A percentile compares a stretch with the other conserved stretches of the same genome.
phyloP scores from a whole-genome alignment of 1,140 invertebrate species.

The Drosophila triauraria region DNA sequence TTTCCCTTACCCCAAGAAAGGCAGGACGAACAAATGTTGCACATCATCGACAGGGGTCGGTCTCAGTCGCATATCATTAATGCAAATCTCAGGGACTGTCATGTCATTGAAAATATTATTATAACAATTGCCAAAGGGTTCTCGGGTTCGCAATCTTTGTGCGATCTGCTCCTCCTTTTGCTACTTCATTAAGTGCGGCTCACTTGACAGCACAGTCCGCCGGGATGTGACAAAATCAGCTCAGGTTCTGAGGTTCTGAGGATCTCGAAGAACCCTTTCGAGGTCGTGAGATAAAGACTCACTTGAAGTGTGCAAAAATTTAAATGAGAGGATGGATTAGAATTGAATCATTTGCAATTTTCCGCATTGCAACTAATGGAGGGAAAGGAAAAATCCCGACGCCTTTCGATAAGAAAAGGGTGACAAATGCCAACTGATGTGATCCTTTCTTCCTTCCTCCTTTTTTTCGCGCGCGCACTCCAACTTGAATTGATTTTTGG shows the following conservation, averaged over 20 bases:
- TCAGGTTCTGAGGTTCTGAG: slow-evolving; percentile 1
- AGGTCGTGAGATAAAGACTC: slow-evolving; percentile 49
- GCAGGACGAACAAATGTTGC: slow-evolving; percentile 61
- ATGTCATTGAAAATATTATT: slow-evolving; percentile 80
- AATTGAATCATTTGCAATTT: slow-evolving; percentile 80
- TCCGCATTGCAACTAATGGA: slow-evolving; percentile 73
- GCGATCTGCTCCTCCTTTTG: slow-evolving; percentile 32
- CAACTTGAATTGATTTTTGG: slow-evolving; percentile 68
- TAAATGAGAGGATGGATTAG: slow-evolving; percentile 63
- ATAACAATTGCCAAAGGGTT: slow-evolving; percentile 61
- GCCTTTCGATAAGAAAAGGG: slow-evolving; percentile 13
- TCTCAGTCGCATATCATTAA: slow-evolving; percentile 71
- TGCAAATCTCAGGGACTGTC: slow-evolving; percentile 78
- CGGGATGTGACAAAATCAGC: slow-evolving; percentile 47
- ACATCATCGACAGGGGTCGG: slow-evolving; percentile 35
- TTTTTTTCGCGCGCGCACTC: slow-evolving; percentile 14
- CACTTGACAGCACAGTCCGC: slow-evolving; percentile 63
- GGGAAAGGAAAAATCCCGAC: slow-evolving; percentile 12
- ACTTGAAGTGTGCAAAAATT: slow-evolving; percentile 70
- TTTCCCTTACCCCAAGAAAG: not conserved
- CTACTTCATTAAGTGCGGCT: slow-evolving; percentile 79
- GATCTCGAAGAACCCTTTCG: slow-evolving; percentile 21
- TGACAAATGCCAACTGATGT: slow-evolving; percentile 36
- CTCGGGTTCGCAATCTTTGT: slow-evolving; percentile 10
- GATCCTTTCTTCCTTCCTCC: slow-evolving; percentile 12